Conservation (phyloP, 2,797 vertebrate genomes). For the Buceros bicornis region DNA sequence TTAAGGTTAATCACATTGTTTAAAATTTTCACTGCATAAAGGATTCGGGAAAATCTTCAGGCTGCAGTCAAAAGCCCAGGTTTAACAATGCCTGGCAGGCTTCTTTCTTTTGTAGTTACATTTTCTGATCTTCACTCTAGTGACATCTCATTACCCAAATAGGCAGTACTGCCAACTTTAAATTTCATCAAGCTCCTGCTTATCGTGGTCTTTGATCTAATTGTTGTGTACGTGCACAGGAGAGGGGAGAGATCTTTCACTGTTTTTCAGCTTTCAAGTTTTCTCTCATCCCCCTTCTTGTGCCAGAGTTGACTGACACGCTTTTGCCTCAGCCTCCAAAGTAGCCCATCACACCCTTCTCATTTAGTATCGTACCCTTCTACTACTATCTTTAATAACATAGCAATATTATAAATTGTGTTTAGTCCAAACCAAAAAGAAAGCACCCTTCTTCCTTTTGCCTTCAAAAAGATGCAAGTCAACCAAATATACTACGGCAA, state of each 20-base stretch:
- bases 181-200: not conserved
- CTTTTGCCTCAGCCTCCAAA: not conserved
- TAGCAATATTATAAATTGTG: not conserved
- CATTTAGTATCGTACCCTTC: not conserved
- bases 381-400: not conserved
- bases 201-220: not conserved
- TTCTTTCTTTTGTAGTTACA: constrained; percentile 21
- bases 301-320: not conserved
- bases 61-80: not conserved
- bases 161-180: not conserved
- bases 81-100: constrained; percentile 58
- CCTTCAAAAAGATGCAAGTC: not conserved
- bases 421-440: not conserved
- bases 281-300: not conserved
- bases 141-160: constrained; percentile 47
- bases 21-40: constrained; percentile 20
- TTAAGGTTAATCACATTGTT: constrained; percentile 43
- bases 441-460: not conserved
- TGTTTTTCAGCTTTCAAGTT: not conserved
- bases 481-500: not conserved
- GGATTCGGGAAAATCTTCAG: constrained; percentile 1
- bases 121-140: constrained; percentile 30
- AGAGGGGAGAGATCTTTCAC: not conserved
- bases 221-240: not conserved
- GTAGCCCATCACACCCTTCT: not conserved